A percentile compares a stretch with the other conserved stretches of the same genome.
phyloP scores from a whole-genome alignment of 2,797 vertebrate species.

The Poeciliopsis gracilis region DNA sequence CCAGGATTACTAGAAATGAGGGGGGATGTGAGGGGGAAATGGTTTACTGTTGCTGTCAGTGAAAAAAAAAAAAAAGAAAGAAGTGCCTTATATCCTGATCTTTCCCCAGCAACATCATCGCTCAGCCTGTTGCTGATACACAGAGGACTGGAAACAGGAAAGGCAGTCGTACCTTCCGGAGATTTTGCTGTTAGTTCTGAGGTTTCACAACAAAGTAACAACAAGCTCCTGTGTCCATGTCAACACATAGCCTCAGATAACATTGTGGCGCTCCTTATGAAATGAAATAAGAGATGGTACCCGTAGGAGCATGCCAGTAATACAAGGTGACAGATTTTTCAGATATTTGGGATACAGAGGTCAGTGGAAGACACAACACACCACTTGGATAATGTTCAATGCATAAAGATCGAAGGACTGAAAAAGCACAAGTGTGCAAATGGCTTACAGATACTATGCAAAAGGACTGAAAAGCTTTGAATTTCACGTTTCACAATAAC shows the following conservation, averaged over 20 bases:
- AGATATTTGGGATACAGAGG: neutral
- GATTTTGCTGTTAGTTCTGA: conserved; percentile 41
- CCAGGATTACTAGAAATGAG: conserved; percentile 56
- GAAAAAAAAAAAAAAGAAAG: conserved; percentile 3
- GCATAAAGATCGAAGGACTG: neutral
- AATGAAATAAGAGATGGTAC: conserved; percentile 36
- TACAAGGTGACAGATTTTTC: conserved; percentile 6
- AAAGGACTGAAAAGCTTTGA: neutral
- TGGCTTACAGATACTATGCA: neutral
- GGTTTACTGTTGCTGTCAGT: conserved; percentile 51
- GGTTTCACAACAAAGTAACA: conserved; percentile 45
- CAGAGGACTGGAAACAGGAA: conserved; percentile 38
- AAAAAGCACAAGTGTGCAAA: neutral
- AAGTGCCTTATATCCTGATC: conserved; percentile 44
- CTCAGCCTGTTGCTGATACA: conserved; percentile 44
- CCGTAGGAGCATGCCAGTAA: conserved; percentile 28
- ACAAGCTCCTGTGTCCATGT: conserved; percentile 22
- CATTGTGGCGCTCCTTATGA: conserved; percentile 21
- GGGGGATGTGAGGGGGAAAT: conserved; percentile 28
- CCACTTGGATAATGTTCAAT: neutral
- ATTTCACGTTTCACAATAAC: neutral
- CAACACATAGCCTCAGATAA: conserved; percentile 37
- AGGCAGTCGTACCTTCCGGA: conserved; percentile 39
- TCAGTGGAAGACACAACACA: conserved; percentile 7
- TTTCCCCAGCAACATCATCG: conserved; percentile 48